Percentiles rank a stretch among this genome's conserved stretches.
Conservation (phyloP, 2,888 invertebrate species). For the Toxonevra muliebris region DNA sequence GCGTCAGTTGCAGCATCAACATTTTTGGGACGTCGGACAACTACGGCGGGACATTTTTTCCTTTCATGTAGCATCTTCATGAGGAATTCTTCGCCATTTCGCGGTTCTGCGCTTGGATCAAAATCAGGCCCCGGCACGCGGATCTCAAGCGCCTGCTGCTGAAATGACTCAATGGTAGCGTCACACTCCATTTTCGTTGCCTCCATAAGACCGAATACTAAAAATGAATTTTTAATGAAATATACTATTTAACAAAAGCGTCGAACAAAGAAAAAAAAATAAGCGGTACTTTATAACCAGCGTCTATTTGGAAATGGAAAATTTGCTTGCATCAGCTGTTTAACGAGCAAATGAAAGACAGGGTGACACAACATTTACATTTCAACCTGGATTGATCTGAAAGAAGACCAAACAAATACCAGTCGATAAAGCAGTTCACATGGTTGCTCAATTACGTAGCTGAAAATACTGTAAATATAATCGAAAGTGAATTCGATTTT, state of each 20-base stretch:
- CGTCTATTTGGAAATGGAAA: too few species aligned
- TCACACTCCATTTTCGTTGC: constrained; percentile 32
- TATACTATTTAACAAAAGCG: neutral
- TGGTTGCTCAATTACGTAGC: too few species aligned
- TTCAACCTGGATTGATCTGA: too few species aligned
- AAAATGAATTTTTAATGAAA: neutral
- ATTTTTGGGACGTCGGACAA: constrained; percentile 50
- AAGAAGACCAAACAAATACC: too few species aligned
- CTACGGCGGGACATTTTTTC: constrained; percentile 58
- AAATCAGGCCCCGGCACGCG: constrained; percentile 55
- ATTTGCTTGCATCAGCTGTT: too few species aligned
- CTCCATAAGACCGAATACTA: constrained; percentile 1
- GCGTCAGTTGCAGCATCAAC: neutral
- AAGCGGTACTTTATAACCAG: too few species aligned
- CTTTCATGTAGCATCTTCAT: constrained; percentile 62
- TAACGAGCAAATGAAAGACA: too few species aligned
- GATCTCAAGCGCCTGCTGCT: constrained; percentile 59
- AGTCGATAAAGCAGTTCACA: too few species aligned
- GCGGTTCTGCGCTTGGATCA: constrained; percentile 55
- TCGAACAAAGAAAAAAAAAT: neutral
- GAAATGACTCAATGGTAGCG: constrained; percentile 52
- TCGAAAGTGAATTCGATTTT: too few species aligned
- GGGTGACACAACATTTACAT: too few species aligned
- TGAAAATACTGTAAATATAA: too few species aligned
- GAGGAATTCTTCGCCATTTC: constrained; percentile 60